These are phyloP conservation scores for Cassiopea andromeda DNA, from an alignment of 30 jellyfish, hydroid and myxozoan genomes.

Conservation along the genomic window DNA sequence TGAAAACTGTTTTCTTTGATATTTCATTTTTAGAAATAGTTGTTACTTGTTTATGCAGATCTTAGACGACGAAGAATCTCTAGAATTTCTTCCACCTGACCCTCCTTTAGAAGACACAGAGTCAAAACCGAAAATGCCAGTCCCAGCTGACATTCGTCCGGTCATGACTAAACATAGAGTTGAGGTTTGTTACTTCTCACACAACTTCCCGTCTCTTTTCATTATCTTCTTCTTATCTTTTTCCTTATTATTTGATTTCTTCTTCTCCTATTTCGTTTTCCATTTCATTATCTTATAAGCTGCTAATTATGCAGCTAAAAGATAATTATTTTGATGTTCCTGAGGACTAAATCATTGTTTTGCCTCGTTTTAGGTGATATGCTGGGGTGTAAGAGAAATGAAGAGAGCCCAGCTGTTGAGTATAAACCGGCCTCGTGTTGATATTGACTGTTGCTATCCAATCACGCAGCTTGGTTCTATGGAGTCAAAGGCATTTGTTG, in stretches of 20 bases:
- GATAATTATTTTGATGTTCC: no score
- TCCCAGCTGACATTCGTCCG: slow-evolving; percentile 91
- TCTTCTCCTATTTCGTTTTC: background rate
- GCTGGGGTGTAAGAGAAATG: slow-evolving; percentile 98
- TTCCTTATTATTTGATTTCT: no score
- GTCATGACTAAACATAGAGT: slow-evolving; percentile 88
- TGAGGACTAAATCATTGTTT: no score
- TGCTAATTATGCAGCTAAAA: no score
- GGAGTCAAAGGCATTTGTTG: slow-evolving; percentile 44
- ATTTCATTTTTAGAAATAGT: no score
- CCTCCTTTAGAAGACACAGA: slow-evolving; percentile 60
- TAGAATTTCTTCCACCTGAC: slow-evolving; percentile 81
- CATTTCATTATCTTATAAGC: no score
- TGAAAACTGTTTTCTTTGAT: no score
- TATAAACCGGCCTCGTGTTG: slow-evolving; percentile 91
- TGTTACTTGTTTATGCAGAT: no score
- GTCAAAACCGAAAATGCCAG: slow-evolving; percentile 48
- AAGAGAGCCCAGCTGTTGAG: slow-evolving; percentile 91
- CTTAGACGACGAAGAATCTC: slow-evolving; percentile 48
- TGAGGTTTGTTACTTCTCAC: slow-evolving; percentile 90
- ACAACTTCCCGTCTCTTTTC: no score
- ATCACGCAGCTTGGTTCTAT: slow-evolving; percentile 46
- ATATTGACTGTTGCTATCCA: slow-evolving; percentile 90
- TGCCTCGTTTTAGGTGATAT: slow-evolving; percentile 60
- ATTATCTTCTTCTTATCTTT: no score